Percentiles rank a stretch among this genome's conserved stretches.
phyloP scores from a whole-genome alignment of 2,888 invertebrate species.

The Dichetophora obliterata region DNA sequence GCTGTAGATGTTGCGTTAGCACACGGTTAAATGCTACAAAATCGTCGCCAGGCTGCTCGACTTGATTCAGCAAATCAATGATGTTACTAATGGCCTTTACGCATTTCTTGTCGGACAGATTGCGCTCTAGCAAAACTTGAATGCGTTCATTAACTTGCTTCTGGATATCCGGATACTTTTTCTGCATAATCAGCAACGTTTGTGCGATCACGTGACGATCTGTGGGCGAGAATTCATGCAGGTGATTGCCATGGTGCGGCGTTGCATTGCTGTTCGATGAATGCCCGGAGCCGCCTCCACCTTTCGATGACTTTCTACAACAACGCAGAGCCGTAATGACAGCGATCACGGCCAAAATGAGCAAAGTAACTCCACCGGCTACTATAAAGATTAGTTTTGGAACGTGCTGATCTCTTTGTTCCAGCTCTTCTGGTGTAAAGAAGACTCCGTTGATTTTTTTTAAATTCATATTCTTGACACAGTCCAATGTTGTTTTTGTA shows the following conservation, averaged over 20 bases:
- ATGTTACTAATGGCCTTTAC: conserved; percentile 60
- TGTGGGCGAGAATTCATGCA: conserved; percentile 57
- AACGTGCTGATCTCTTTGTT: conserved; percentile 48
- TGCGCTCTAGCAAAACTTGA: conserved; percentile 53
- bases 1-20: conserved; percentile 58
- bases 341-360: conserved; percentile 46
- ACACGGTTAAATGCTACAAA: conserved; percentile 61
- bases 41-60: conserved; percentile 57
- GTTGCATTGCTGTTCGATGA: conserved; percentile 19
- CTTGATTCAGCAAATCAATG: conserved; percentile 55
- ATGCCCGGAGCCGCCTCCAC: conserved; percentile 2
- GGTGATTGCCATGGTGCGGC: conserved; percentile 41
- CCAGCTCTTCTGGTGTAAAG: conserved; percentile 59
- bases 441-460: conserved; percentile 60
- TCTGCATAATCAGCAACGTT: conserved; percentile 56
- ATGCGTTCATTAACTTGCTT: conserved; percentile 56
- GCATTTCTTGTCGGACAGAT: conserved; percentile 59
- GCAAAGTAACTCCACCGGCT: conserved; percentile 38
- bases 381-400: conserved; percentile 51
- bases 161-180: conserved; percentile 61
- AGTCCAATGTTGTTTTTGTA: conserved; percentile 57
- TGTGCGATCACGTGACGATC: conserved; percentile 59
- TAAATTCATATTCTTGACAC: conserved; percentile 57
- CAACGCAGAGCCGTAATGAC: conserved; percentile 44
- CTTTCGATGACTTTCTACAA: neutral